A percentile compares a stretch with the other conserved stretches of the same genome.
phyloP scores from a whole-genome alignment of 2,888 invertebrate genomes.

The Folsomia manolachei region DNA sequence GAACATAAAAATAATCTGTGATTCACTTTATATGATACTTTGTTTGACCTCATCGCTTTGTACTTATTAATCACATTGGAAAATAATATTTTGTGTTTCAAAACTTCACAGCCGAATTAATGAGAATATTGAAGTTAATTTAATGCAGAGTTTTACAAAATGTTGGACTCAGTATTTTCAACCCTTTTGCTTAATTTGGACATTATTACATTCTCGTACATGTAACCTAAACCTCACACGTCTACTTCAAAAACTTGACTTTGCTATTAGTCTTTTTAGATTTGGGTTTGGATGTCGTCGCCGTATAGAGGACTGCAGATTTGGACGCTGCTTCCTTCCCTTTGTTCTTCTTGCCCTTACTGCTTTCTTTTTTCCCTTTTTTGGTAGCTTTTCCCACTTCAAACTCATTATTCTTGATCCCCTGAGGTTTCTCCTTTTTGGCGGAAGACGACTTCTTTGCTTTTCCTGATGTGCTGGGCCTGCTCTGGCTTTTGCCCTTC shows the following conservation, averaged over 20 bases:
- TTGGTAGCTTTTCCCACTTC: conserved; percentile 4
- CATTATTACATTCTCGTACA: too few relatives aligned
- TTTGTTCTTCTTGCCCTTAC: neutral
- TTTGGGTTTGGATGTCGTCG: neutral
- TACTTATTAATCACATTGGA: too few relatives aligned
- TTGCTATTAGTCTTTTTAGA: neutral
- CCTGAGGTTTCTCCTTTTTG: conserved; percentile 1
- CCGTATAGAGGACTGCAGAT: neutral
- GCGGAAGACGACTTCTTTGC: neutral
- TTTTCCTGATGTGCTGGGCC: neutral
- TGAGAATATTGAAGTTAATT: too few relatives aligned
- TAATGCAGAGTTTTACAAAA: too few relatives aligned
- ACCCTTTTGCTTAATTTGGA: too few relatives aligned
- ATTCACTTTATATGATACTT: too few relatives aligned
- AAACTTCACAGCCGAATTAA: too few relatives aligned
- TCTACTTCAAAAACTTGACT: neutral
- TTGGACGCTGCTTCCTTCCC: neutral
- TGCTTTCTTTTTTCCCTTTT: neutral
- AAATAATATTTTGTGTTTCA: too few relatives aligned
- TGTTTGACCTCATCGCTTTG: too few relatives aligned
- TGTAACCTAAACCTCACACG: too few relatives aligned
- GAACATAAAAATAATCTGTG: too few relatives aligned
- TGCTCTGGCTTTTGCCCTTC: neutral
- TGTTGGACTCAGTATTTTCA: too few relatives aligned
- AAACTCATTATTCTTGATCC: conserved; percentile 15